These are phyloP conservation scores for Aphrophora alni DNA, from an alignment of 2,888 invertebrate genomes.

Conservation along the genomic window DNA sequence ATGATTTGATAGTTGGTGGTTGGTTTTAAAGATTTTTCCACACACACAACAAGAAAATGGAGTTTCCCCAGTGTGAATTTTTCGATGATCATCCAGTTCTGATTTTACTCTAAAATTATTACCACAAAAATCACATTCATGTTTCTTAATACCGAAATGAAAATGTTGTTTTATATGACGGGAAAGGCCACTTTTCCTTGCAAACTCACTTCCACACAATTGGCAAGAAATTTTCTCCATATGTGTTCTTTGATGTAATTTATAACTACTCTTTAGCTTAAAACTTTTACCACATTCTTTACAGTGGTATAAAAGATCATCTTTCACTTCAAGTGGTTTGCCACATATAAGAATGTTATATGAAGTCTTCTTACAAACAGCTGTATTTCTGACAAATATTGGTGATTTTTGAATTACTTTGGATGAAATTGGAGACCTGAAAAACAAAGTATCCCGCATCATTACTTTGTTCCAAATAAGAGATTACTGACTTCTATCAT, in stretches of 20 bases:
- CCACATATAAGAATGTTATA: no score
- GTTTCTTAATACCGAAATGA: constrained; percentile 59
- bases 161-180: constrained; percentile 63
- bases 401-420: neutral
- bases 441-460: neutral
- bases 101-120: constrained; percentile 27
- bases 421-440: neutral
- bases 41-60: constrained; percentile 55
- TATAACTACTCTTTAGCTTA: constrained; percentile 26
- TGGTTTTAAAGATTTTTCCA: constrained; percentile 35
- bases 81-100: constrained; percentile 57
- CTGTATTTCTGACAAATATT: neutral
- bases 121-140: constrained; percentile 60
- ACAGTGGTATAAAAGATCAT: no score
- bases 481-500: neutral
- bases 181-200: constrained; percentile 41
- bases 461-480: neutral
- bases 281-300: constrained; percentile 31
- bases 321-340: no score
- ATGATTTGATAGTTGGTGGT: constrained; percentile 21
- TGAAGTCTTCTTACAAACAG: no score
- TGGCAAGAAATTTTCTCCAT: constrained; percentile 60
- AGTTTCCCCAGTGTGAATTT: constrained; percentile 57
- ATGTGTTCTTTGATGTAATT: constrained; percentile 59
- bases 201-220: constrained; percentile 54